Evolutionary conservation across 1,140 invertebrate genomes (phyloP), one percentile per base, ranked within the genome.

Genomic region (Magallana gigas): DNA sequence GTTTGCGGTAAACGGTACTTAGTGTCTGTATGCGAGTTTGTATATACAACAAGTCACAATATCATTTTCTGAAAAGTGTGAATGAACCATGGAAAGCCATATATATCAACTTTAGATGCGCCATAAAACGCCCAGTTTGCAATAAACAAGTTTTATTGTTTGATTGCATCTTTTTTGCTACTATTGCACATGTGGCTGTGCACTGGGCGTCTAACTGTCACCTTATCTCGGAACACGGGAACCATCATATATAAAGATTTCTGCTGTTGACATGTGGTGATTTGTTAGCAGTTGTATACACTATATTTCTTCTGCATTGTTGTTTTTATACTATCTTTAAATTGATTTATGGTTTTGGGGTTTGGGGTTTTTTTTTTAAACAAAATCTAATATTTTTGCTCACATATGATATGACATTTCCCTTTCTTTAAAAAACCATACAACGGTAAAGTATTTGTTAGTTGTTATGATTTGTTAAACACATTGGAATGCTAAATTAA

Each of bases 241-340:
- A 76, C 23, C 23, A 76, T 76, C 68, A 29, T 76, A 76, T 76
- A 76, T 76, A 76, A 76, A 76, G 23, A 76, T 76, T 76, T 76
- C 23, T 76, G 18, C 14, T 23, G 68, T 76, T 76, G 68, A 76
- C 68, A 23, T 76, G 23, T 29, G 36, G 14, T 76, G 68, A 76
- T 76, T 76, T 76, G 68, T 76, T 29, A 29, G 36, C 23, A 18
- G 68, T 76, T 76, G 36, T 29, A 76, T 76, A 76, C 68, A 76
- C 11, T 76, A 76, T 14, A 76, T 29, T 76, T 18, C 68, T 36
- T 76, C 18, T 64, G 36, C 36, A 4, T 48, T 48, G 36, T 48
- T 48, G 36, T 48, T 48, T 48, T 48, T 48, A 48, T 48, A 48
- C 36, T 48, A 48, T 48, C 36, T 48, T 48, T 48, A 48, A 48